phyloP scores from a whole-genome alignment of 2,888 invertebrate genomes.

The Allygus modestus region DNA sequence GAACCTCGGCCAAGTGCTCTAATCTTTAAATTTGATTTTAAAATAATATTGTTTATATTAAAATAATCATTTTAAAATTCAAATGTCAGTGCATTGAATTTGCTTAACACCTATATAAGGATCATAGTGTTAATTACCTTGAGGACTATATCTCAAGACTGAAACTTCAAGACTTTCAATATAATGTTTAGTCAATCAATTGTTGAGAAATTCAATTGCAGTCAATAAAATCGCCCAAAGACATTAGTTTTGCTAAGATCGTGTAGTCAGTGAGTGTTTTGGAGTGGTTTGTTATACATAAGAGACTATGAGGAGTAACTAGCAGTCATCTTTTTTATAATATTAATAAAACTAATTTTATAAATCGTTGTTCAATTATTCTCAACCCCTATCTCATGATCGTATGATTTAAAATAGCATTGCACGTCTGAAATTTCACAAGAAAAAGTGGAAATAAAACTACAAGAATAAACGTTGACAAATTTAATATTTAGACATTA shows the following conservation, averaged over 20 bases:
- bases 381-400: not conserved
- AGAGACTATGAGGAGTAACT: slow-evolving; percentile 25
- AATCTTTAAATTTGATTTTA: no score
- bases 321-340: slow-evolving; percentile 54
- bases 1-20: no score
- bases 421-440: not conserved
- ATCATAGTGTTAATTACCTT: not conserved
- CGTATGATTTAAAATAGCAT: not conserved
- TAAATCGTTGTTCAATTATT: not conserved
- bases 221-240: slow-evolving; percentile 45
- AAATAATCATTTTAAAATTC: no score
- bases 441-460: not conserved
- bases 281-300: slow-evolving; percentile 44
- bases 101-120: no score
- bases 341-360: slow-evolving; percentile 56
- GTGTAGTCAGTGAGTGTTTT: slow-evolving; percentile 39
- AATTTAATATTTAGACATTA: slow-evolving; percentile 6
- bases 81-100: no score
- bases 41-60: no score
- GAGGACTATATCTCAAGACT: not conserved
- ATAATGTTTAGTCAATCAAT: slow-evolving; percentile 18
- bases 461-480: not conserved
- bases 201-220: slow-evolving; percentile 10
- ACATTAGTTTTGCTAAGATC: slow-evolving; percentile 51
- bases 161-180: slow-evolving; percentile 9